phyloP scores from a whole-genome alignment of 2,113 vertebrate species.

The Cyprinus carpio region DNA sequence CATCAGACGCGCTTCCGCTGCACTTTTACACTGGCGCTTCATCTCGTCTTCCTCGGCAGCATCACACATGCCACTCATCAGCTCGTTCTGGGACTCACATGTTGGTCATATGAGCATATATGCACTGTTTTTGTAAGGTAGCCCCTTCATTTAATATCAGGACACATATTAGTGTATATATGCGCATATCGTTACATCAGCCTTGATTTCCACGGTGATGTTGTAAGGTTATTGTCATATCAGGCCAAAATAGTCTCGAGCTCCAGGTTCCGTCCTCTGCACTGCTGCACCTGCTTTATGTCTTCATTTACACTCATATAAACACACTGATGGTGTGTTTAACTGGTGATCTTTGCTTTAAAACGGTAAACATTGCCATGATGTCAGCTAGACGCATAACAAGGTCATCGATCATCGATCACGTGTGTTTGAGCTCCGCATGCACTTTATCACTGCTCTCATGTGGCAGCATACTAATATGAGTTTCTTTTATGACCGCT shows the following conservation, averaged over 20 bases:
- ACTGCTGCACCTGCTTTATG: neutral
- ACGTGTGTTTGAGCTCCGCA: neutral
- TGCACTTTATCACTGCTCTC: neutral
- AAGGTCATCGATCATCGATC: neutral
- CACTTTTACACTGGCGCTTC: neutral
- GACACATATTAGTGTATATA: neutral
- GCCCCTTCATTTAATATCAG: neutral
- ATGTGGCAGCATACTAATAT: neutral
- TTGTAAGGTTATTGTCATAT: slow-evolving; percentile 24
- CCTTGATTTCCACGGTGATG: neutral
- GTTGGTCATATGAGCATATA: too few species aligned
- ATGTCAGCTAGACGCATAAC: neutral
- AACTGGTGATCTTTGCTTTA: neutral
- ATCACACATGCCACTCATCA: neutral
- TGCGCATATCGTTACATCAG: neutral
- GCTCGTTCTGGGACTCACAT: too few species aligned
- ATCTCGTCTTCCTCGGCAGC: neutral
- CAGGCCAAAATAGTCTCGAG: neutral
- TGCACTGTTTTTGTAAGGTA: neutral
- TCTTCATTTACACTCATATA: neutral
- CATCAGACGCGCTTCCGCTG: neutral
- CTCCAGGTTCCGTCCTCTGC: neutral
- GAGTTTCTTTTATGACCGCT: neutral
- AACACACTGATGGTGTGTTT: neutral
- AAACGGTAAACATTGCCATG: neutral